Percentiles rank a stretch among this genome's conserved stretches.
Evolutionary conservation across 2,888 invertebrate genomes (phyloP).

Genomic region (Caprella mutica): DNA sequence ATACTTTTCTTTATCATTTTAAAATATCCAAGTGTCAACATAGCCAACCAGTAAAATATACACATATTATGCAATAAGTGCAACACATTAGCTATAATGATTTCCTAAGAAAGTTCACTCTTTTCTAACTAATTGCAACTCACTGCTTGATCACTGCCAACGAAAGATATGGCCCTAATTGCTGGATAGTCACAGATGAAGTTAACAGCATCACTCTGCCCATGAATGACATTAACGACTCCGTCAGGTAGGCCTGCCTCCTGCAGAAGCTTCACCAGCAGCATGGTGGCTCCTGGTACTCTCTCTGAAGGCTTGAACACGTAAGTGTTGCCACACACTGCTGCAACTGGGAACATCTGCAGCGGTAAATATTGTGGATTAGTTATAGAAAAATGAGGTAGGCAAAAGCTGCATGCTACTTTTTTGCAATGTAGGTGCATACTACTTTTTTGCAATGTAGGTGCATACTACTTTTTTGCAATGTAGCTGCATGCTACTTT

Average conservation of each 20-base stretch:
- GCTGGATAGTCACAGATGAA: conserved; percentile 94
- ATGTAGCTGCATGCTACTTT: background rate
- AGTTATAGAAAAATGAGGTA: background rate
- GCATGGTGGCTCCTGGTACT: conserved; percentile 92
- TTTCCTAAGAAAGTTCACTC: no score
- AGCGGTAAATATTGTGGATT: background rate
- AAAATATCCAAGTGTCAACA: no score
- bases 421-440: background rate
- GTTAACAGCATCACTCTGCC: conserved; percentile 85
- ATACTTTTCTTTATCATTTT: no score
- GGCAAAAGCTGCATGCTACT: background rate
- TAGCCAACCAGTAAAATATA: no score
- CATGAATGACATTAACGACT: conserved; percentile 90
- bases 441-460: no score
- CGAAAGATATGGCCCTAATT: conserved; percentile 94
- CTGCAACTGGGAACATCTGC: conserved; percentile 53
- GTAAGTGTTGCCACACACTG: conserved; percentile 84
- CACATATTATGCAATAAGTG: no score
- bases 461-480: background rate
- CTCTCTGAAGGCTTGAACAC: conserved; percentile 92
- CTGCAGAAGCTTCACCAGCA: conserved; percentile 74
- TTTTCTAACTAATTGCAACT: no score
- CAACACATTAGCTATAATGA: no score
- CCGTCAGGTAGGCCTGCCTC: conserved; percentile 95
- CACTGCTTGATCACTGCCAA: conserved; percentile 90